These are phyloP conservation scores for Coleophora flavipennella DNA, from an alignment of 2,888 invertebrate species.

Conservation along the genomic window DNA sequence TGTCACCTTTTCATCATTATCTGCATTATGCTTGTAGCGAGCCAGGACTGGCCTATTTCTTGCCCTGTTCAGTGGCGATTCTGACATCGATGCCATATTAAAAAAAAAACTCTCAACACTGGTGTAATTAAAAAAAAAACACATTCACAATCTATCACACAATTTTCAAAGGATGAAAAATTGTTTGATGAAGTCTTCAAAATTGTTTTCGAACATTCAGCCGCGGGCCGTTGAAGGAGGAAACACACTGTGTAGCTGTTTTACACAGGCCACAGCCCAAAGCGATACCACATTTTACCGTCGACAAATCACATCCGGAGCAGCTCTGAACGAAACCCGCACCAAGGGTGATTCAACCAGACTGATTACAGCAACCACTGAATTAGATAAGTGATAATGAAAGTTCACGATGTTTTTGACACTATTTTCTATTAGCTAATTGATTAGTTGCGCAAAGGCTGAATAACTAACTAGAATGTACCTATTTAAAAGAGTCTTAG, in stretches of 20 bases:
- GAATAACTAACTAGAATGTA: too few relatives aligned
- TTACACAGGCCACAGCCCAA: constrained; percentile 43
- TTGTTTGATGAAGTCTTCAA: not conserved
- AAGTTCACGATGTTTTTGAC: constrained; percentile 2
- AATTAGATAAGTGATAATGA: constrained; percentile 27
- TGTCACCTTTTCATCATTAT: constrained; percentile 49
- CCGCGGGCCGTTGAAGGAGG: constrained; percentile 47
- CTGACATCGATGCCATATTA: constrained; percentile 52
- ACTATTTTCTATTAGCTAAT: constrained; percentile 1
- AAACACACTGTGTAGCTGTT: constrained; percentile 58
- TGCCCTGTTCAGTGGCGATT: constrained; percentile 50
- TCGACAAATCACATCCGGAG: constrained; percentile 72
- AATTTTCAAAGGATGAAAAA: not conserved
- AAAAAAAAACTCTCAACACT: constrained; percentile 18
- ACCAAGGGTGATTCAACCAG: constrained; percentile 49
- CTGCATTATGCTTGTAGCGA: constrained; percentile 48
- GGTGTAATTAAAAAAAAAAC: constrained; percentile 15
- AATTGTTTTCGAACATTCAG: constrained; percentile 13
- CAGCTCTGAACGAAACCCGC: constrained; percentile 39
- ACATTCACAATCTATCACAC: constrained; percentile 14
- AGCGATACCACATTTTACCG: constrained; percentile 65
- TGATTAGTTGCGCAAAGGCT: too few relatives aligned
- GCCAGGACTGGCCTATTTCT: constrained; percentile 58
- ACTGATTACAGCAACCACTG: constrained; percentile 43
- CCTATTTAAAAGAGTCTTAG: too few relatives aligned